phyloP scores from a whole-genome alignment of 2,797 vertebrate species.

The Pantherophis vulpinus region DNA sequence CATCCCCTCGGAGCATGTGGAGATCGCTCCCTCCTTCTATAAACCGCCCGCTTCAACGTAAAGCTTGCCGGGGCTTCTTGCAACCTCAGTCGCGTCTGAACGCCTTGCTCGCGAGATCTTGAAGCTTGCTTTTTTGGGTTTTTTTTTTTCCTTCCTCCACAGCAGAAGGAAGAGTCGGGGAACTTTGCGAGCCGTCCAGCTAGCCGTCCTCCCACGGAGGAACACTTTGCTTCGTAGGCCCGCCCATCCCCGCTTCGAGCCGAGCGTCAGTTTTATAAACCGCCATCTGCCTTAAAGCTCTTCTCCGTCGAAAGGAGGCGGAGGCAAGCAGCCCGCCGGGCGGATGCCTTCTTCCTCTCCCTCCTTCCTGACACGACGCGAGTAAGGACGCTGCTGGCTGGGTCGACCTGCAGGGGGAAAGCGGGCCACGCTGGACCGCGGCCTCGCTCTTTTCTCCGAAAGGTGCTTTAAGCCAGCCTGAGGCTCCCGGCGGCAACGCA shows the following conservation, averaged over 20 bases:
- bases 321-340: neutral
- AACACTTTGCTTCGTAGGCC: neutral
- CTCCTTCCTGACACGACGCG: neutral
- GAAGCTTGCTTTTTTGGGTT: neutral
- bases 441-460: neutral
- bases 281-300: neutral
- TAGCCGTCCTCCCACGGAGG: neutral
- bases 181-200: neutral
- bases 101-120: constrained; percentile 63
- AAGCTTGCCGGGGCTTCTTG: neutral
- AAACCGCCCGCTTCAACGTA: neutral
- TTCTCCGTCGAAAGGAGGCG: neutral
- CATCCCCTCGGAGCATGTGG: neutral
- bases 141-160: no score
- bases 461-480: neutral
- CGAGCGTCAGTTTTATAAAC: neutral
- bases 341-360: neutral
- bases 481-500: neutral
- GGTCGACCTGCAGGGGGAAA: neutral
- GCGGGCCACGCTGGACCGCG: neutral
- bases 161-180: neutral
- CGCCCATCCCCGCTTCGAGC: neutral
- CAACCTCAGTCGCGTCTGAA: neutral
- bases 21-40: neutral
- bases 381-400: neutral